Conservation (phyloP, 2,797 vertebrate species). For the Falco peregrinus region DNA sequence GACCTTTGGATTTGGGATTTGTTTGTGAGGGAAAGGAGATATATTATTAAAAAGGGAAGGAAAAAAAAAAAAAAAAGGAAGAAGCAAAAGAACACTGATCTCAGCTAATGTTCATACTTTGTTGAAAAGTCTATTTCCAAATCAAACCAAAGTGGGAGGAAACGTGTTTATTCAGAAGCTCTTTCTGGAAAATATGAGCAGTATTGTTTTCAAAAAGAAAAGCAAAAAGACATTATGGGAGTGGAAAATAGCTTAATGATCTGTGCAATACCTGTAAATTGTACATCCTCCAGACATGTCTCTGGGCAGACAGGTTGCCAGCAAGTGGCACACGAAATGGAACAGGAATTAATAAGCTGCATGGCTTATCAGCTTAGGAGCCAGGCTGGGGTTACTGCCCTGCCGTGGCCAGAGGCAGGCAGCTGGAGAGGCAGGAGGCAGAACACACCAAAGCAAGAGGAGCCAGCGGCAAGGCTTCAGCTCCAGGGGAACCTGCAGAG, state of each 20-base stretch:
- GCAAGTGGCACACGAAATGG: neutral
- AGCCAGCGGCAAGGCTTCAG: neutral
- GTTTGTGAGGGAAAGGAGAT: neutral
- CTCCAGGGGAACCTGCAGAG: neutral
- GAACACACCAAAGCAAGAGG: neutral
- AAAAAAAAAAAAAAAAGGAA: neutral
- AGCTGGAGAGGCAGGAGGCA: neutral
- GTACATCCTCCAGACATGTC: neutral
- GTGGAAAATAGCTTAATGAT: neutral
- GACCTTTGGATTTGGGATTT: neutral
- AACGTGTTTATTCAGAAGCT: neutral
- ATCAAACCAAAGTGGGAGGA: neutral
- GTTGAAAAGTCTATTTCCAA: neutral
- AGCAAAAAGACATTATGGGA: neutral
- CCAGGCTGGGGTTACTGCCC: neutral
- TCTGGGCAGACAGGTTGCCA: neutral
- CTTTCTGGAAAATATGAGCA: neutral
- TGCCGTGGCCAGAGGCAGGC: neutral
- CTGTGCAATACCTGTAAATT: neutral
- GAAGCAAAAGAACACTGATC: neutral
- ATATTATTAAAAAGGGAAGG: neutral
- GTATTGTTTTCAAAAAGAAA: neutral
- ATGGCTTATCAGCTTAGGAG: neutral
- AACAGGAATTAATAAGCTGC: neutral
- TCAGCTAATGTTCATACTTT: neutral